Evolutionary conservation across 2,797 vertebrate genomes (phyloP).

Genomic region (Rousettus madagascariensis): DNA sequence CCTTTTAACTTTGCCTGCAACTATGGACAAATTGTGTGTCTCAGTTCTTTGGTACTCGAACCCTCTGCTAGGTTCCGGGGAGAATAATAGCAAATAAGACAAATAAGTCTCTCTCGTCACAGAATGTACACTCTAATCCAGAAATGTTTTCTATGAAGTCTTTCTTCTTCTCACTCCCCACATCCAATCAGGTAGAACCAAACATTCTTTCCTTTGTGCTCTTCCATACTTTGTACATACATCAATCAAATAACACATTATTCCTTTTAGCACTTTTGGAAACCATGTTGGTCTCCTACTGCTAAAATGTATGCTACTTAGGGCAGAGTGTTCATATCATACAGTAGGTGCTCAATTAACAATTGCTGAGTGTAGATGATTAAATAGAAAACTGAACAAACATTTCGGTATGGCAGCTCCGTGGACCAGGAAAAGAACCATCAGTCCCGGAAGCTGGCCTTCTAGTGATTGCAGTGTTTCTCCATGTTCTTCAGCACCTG

Average conservation of each 20-base stretch:
- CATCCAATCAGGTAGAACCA: background rate
- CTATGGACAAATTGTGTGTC: background rate
- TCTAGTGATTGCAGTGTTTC: background rate
- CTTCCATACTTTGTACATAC: background rate
- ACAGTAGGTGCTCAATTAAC: background rate
- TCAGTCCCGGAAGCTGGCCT: background rate
- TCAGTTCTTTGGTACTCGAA: background rate
- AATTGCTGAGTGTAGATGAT: background rate
- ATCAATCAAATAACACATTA: background rate
- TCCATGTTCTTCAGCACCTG: fast-evolving
- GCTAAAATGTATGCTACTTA: background rate
- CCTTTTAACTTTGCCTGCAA: background rate
- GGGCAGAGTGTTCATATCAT: background rate
- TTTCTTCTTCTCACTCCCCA: background rate
- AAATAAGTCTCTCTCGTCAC: background rate
- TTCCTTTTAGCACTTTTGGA: background rate
- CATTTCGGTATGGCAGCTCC: background rate
- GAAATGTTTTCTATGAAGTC: background rate
- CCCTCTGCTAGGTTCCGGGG: background rate
- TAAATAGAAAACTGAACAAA: background rate
- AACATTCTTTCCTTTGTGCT: background rate
- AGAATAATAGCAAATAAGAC: background rate
- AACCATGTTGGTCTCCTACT: background rate
- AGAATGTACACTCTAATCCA: background rate
- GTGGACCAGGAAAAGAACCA: background rate